Percentiles rank a stretch among this genome's conserved stretches.
Evolutionary conservation across 2,113 vertebrate species (phyloP).

Genomic region (Microcebus murinus): DNA sequence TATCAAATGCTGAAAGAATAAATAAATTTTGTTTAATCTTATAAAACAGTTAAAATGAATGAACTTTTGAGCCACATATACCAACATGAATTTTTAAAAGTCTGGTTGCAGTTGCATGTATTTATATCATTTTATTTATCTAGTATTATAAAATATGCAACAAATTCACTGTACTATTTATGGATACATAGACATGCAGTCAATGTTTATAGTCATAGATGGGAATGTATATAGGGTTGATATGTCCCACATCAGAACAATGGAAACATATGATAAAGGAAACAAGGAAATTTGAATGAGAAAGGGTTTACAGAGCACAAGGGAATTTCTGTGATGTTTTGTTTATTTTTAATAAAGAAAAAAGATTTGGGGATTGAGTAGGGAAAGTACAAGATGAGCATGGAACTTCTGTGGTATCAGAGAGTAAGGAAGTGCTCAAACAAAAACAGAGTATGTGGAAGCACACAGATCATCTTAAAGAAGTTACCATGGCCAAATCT

Average conservation of each 20-base stretch:
- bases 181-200: not conserved
- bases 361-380: not conserved
- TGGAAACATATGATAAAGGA: not conserved
- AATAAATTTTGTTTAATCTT: conserved; percentile 10
- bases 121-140: not conserved
- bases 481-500: not conserved
- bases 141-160: conserved; percentile 15
- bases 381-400: not conserved
- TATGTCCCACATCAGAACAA: not conserved
- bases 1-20: conserved; percentile 26
- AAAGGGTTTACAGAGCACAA: not conserved
- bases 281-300: not conserved
- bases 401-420: not conserved
- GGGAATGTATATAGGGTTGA: not conserved
- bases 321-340: not conserved
- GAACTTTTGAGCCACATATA: not conserved
- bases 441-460: not conserved
- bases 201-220: not conserved
- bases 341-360: not conserved
- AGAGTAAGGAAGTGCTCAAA: not conserved
- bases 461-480: not conserved
- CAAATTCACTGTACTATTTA: not conserved
- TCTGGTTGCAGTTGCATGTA: not conserved
- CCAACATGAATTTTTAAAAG: conserved; percentile 9
- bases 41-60: not conserved